phyloP scores from a whole-genome alignment of 2,888 invertebrate genomes.

The Ecdyonurus torrentis region DNA sequence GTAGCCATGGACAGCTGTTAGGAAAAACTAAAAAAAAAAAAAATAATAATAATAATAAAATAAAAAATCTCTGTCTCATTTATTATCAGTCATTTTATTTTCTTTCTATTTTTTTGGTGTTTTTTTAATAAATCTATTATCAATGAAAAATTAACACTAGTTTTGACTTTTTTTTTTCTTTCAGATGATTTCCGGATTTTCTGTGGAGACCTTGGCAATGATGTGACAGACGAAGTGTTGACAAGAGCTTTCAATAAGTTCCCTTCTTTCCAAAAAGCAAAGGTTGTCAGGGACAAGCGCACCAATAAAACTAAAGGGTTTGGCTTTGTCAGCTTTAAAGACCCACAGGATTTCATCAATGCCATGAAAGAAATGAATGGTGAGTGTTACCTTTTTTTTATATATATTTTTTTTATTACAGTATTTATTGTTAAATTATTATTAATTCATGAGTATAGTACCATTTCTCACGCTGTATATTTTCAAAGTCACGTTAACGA shows the following conservation, averaged over 20 bases:
- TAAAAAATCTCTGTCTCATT: neutral
- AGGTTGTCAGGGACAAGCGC: conserved; percentile 89
- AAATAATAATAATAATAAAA: neutral
- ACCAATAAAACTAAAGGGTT: conserved; percentile 98
- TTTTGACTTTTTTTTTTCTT: conserved; percentile 11
- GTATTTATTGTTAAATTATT: too few species aligned
- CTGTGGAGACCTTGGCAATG: conserved; percentile 98
- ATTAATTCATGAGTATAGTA: too few species aligned
- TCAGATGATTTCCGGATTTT: conserved; percentile 93
- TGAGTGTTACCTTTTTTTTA: too few species aligned
- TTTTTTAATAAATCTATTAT: too few species aligned
- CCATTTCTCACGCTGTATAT: too few species aligned
- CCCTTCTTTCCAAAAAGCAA: conserved; percentile 83
- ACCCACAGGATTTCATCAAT: conserved; percentile 91
- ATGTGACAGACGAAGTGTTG: conserved; percentile 95
- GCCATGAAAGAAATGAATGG: conserved; percentile 99
- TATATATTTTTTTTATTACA: too few species aligned
- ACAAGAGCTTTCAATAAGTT: conserved; percentile 89
- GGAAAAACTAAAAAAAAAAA: neutral
- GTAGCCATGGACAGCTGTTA: too few species aligned
- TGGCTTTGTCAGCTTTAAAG: conserved; percentile 96
- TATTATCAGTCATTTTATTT: neutral
- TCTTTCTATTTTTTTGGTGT: conserved; percentile 2
- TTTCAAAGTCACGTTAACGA: too few species aligned
- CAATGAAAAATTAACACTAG: conserved; percentile 2